Percentiles rank a stretch among this genome's conserved stretches.
Conservation (phyloP, 1,140 invertebrate species). For the Hyphantria cunea region DNA sequence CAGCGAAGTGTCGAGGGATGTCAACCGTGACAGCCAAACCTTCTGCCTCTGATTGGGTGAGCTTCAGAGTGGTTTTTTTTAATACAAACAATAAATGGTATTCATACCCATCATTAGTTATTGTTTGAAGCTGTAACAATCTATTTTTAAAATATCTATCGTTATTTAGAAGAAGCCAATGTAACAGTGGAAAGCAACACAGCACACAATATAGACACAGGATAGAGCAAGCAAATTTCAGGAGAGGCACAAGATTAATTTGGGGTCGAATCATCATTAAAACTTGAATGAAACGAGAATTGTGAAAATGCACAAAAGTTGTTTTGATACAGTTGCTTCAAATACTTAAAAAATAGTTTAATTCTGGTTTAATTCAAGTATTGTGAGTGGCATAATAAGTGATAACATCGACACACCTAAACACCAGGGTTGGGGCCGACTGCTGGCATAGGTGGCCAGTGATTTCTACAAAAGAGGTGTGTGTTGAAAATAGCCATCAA, state of each 20-base stretch:
- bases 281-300: constrained; percentile 54
- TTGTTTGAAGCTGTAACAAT: neutral
- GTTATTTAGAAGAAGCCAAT: constrained; percentile 10
- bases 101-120: no score
- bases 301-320: neutral
- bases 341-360: constrained; percentile 2
- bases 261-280: constrained; percentile 53
- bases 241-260: constrained; percentile 46
- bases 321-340: constrained; percentile 1
- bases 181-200: constrained; percentile 63
- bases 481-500: no score
- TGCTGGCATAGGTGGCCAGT: no score
- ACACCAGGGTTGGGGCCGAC: constrained; percentile 81
- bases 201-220: constrained; percentile 43
- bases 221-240: constrained; percentile 58
- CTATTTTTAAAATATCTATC: neutral
- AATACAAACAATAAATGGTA: no score
- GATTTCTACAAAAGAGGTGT: no score
- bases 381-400: constrained; percentile 55
- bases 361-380: constrained; percentile 56
- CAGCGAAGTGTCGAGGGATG: no score
- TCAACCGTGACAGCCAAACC: no score
- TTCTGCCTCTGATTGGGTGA: no score
- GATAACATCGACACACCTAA: constrained; percentile 82
- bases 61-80: no score